A percentile compares a stretch with the other conserved stretches of the same genome.
Evolutionary conservation across 1,140 invertebrate species (phyloP).

Genomic region (Mercenaria mercenaria): DNA sequence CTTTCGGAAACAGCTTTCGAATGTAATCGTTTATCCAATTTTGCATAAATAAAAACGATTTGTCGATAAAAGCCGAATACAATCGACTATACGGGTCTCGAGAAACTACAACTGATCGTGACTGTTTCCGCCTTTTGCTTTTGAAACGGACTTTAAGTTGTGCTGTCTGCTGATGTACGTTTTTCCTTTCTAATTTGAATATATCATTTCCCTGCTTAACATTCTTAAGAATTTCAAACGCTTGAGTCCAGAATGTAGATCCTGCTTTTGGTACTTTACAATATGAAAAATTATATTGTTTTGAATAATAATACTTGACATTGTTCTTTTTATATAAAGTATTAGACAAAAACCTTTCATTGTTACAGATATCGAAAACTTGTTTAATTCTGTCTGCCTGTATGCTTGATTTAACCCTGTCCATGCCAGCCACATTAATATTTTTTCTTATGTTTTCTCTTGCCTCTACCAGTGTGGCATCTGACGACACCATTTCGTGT

Average conservation of each 20-base stretch:
- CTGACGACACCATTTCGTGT: no score
- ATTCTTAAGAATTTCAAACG: not conserved
- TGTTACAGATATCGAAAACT: no score
- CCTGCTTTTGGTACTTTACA: conserved; percentile 25
- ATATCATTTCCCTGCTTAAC: not conserved
- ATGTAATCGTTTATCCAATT: not conserved
- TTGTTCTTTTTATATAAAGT: not conserved
- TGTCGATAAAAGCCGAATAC: conserved; percentile 15
- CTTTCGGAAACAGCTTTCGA: not conserved
- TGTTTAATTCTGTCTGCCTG: no score
- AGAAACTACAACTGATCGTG: not conserved
- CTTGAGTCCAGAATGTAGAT: conserved; percentile 16
- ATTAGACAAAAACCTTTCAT: no score
- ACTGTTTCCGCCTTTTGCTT: not conserved
- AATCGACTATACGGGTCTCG: conserved; percentile 7
- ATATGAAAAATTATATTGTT: not conserved
- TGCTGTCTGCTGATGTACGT: not conserved
- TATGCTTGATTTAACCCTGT: no score
- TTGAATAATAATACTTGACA: not conserved
- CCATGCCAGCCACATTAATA: no score
- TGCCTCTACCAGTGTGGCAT: no score
- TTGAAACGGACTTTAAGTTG: not conserved
- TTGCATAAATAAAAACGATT: not conserved
- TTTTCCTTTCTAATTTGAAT: not conserved
- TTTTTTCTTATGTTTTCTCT: no score